Conservation (phyloP, 2,888 invertebrate genomes). For the Trissolcus japonicus region DNA sequence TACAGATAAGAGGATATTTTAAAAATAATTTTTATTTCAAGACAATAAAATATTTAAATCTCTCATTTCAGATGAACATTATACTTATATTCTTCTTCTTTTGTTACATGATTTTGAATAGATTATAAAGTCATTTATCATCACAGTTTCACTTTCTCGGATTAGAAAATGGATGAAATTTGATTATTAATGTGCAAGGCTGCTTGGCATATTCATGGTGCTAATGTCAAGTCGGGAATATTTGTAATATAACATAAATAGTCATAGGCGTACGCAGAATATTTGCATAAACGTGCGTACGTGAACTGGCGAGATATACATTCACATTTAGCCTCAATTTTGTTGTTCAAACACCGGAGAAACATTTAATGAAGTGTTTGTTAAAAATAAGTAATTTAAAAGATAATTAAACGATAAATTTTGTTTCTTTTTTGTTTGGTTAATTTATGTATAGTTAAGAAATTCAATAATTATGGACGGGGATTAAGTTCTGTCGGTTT, state of each 20-base stretch:
- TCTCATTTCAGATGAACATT: too few species aligned
- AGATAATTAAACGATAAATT: too few species aligned
- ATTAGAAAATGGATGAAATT: slow-evolving; percentile 17
- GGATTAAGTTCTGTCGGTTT: slow-evolving; percentile 2
- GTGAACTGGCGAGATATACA: slow-evolving; percentile 3
- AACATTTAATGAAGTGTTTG: too few species aligned
- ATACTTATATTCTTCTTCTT: background rate
- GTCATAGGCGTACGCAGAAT: slow-evolving; percentile 18
- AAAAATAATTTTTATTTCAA: too few species aligned
- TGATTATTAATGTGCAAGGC: slow-evolving; percentile 1
- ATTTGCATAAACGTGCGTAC: slow-evolving; percentile 39
- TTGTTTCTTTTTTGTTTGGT: too few species aligned
- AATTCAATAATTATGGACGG: too few species aligned
- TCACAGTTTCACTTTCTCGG: slow-evolving; percentile 1
- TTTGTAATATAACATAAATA: slow-evolving; percentile 31
- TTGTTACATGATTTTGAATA: too few species aligned
- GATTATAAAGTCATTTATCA: background rate
- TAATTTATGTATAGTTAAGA: too few species aligned
- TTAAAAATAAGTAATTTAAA: too few species aligned
- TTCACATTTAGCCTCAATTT: slow-evolving; percentile 52
- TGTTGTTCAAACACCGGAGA: slow-evolving; percentile 24
- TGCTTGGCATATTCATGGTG: background rate
- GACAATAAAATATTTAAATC: too few species aligned
- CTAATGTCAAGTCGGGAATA: slow-evolving; percentile 14
- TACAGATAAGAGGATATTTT: too few species aligned